A percentile compares a stretch with the other conserved stretches of the same genome.
These are phyloP conservation scores for Merluccius polli DNA, from an alignment of 2,797 vertebrate genomes.

Conservation along the genomic window DNA sequence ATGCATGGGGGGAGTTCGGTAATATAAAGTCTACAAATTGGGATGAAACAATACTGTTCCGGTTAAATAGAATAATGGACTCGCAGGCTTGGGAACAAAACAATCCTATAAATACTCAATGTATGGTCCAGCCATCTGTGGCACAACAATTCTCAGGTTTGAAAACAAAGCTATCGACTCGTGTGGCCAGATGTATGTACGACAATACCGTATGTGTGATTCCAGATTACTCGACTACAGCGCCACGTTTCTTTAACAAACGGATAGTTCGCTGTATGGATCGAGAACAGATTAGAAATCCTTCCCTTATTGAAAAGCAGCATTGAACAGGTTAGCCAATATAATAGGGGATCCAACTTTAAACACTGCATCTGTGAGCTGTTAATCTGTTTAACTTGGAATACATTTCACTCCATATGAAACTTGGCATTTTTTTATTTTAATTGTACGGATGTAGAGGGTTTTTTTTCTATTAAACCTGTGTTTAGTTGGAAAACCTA, in stretches of 20 bases:
- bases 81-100: background rate
- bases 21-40: background rate
- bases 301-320: slow-evolving; percentile 2
- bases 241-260: slow-evolving; percentile 1
- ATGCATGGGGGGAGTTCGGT: background rate
- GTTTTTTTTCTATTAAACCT: background rate
- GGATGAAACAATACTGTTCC: background rate
- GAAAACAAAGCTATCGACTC: slow-evolving; percentile 6
- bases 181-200: background rate
- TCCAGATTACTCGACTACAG: slow-evolving; percentile 1
- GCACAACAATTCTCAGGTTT: slow-evolving; percentile 24
- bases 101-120: background rate
- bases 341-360: background rate
- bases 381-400: slow-evolving; percentile 27
- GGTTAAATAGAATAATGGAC: background rate
- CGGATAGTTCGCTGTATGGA: background rate
- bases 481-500: background rate
- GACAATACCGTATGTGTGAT: background rate
- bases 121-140: slow-evolving; percentile 9
- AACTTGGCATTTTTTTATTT: background rate
- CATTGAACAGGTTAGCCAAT: slow-evolving; percentile 3
- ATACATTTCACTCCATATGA: slow-evolving; percentile 28
- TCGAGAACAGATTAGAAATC: background rate
- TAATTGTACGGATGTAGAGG: background rate
- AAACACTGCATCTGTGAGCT: slow-evolving; percentile 10